Evolutionary conservation across 2,113 vertebrate species (phyloP).

Genomic region (Bathybates hornii): DNA sequence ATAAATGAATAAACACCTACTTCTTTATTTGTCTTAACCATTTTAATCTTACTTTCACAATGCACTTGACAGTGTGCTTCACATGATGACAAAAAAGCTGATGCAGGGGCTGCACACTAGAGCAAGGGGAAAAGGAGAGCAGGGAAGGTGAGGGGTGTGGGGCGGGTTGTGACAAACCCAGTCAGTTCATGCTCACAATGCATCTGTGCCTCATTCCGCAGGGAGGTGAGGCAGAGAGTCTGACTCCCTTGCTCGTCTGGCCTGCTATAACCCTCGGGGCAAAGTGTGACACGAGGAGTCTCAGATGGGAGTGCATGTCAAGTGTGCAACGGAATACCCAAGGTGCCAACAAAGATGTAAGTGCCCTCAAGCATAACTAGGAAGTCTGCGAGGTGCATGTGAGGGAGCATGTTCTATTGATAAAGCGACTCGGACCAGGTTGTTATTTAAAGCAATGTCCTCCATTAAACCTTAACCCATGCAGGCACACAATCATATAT

Average conservation of each 20-base stretch:
- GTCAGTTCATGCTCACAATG: conserved; percentile 25
- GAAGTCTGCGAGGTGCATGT: conserved; percentile 1
- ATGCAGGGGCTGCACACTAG: conserved; percentile 20
- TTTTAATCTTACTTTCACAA: neutral
- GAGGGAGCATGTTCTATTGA: conserved; percentile 5
- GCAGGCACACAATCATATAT: neutral
- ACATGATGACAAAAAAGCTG: conserved; percentile 32
- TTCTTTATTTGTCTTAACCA: conserved; percentile 1
- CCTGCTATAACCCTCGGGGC: conserved; percentile 41
- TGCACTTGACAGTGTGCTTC: neutral
- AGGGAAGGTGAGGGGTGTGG: neutral
- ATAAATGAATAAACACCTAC: neutral
- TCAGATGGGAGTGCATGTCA: conserved; percentile 51
- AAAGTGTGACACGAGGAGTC: conserved; percentile 37
- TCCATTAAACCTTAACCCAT: neutral
- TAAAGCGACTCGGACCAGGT: neutral
- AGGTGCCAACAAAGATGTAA: conserved; percentile 30
- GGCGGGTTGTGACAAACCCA: conserved; percentile 7
- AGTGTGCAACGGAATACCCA: conserved; percentile 36
- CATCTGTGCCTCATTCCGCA: conserved; percentile 23
- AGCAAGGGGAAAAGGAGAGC: neutral
- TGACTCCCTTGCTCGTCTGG: conserved; percentile 8
- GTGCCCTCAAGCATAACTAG: conserved; percentile 34
- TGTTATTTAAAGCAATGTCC: conserved; percentile 13
- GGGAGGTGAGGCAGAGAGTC: conserved; percentile 13